Evolutionary conservation across 2,797 vertebrate species (phyloP).

Genomic region (Sebastes kiyomatsui): DNA sequence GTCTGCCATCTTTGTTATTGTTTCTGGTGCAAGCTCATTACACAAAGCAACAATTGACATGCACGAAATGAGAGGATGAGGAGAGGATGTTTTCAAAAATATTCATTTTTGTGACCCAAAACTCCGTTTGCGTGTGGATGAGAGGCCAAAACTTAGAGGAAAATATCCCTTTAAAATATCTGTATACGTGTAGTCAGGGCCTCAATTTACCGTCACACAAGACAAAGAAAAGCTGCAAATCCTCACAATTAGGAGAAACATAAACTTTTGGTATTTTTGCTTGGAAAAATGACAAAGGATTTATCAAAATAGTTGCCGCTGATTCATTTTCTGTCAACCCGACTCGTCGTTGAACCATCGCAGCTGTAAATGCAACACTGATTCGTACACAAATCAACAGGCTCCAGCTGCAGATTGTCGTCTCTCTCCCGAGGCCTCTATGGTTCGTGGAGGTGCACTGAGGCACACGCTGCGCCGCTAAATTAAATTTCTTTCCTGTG

Average conservation of each 20-base stretch:
- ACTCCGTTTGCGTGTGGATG: too few relatives aligned
- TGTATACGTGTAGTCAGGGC: too few relatives aligned
- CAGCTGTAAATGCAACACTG: not conserved
- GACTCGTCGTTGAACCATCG: not conserved
- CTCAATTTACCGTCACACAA: not conserved
- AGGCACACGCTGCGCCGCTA: not conserved
- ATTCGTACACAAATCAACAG: not conserved
- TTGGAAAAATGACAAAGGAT: not conserved
- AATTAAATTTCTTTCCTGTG: slow-evolving; percentile 24
- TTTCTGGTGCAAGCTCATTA: too few relatives aligned
- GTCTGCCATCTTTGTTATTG: too few relatives aligned
- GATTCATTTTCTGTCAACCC: not conserved
- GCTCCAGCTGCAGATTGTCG: slow-evolving; percentile 23
- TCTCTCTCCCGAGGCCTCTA: not conserved
- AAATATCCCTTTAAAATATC: too few relatives aligned
- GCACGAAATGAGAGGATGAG: too few relatives aligned
- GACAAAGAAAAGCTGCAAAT: not conserved
- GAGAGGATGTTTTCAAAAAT: too few relatives aligned
- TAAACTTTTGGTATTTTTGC: not conserved
- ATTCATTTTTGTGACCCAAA: too few relatives aligned
- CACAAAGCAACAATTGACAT: too few relatives aligned
- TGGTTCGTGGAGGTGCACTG: not conserved
- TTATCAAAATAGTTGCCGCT: not conserved
- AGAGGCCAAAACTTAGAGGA: too few relatives aligned
- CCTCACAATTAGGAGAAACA: not conserved